These are phyloP conservation scores for Heliopora coerulea DNA, from an alignment of 92 coral and sea anemone genomes.

Conservation along the genomic window DNA sequence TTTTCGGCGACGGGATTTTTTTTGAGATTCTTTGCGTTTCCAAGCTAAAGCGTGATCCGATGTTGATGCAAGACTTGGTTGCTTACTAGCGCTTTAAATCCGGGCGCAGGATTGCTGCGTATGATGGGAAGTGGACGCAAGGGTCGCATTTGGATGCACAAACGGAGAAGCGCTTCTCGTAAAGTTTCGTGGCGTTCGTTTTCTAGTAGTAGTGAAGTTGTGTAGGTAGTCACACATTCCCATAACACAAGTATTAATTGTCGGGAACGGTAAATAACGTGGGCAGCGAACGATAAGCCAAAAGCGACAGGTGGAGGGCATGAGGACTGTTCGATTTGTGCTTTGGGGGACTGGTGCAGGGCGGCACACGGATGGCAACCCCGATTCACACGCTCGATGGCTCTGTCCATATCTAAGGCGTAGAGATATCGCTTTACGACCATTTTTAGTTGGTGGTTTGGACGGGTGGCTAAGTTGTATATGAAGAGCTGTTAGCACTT, in stretches of 20 bases:
- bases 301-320: conserved; percentile 27
- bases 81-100: conserved; percentile 2
- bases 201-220: conserved; percentile 6
- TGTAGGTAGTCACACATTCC: conserved; percentile 38
- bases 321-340: conserved; percentile 49
- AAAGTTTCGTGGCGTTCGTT: conserved; percentile 26
- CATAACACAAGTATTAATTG: conserved; percentile 40
- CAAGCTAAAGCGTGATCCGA: conserved; percentile 35
- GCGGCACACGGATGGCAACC: conserved; percentile 60
- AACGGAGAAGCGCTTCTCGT: conserved; percentile 20
- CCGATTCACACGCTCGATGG: conserved; percentile 42
- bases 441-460: too few relatives aligned
- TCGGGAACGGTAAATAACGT: conserved; percentile 28
- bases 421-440: too few relatives aligned
- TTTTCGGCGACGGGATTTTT: conserved; percentile 52
- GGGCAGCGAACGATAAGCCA: conserved; percentile 27
- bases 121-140: too few relatives aligned
- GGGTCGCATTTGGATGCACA: not conserved
- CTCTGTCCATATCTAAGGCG: conserved; percentile 59
- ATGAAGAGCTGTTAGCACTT: too few relatives aligned
- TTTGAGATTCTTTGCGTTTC: conserved; percentile 30
- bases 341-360: conserved; percentile 33
- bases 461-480: too few relatives aligned
- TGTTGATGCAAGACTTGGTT: conserved; percentile 37
- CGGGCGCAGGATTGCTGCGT: too few relatives aligned